phyloP scores from a whole-genome alignment of 2,797 vertebrate genomes.

The Gallinago stenura region DNA sequence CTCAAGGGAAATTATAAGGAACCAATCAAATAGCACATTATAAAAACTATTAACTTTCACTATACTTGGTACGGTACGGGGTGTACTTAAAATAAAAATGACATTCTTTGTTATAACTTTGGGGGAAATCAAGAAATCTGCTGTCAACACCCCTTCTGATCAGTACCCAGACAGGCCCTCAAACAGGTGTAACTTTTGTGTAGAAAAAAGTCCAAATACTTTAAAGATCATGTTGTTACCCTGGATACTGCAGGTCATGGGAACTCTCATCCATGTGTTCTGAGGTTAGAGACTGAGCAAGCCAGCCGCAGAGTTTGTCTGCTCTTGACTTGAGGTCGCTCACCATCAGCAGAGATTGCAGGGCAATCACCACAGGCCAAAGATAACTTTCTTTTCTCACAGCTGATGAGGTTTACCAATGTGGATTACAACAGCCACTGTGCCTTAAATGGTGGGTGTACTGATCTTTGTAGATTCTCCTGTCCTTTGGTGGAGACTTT shows the following conservation, averaged over 20 bases:
- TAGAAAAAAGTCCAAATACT: not conserved
- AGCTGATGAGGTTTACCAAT: not conserved
- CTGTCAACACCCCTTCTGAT: not conserved
- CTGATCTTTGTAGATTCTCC: not conserved
- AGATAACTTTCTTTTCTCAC: not conserved
- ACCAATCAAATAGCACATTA: not conserved
- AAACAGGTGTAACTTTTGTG: not conserved
- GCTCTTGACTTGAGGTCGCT: not conserved
- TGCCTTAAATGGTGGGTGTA: not conserved
- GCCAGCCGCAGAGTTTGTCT: not conserved
- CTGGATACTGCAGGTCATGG: not conserved
- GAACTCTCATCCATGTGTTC: not conserved
- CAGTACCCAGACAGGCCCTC: not conserved
- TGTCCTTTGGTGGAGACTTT: not conserved
- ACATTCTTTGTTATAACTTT: slow-evolving; percentile 2
- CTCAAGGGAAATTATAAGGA: slow-evolving; percentile 7
- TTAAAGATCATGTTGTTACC: not conserved
- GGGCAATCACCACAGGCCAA: not conserved
- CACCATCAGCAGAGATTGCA: not conserved
- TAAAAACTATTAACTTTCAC: slow-evolving; percentile 23
- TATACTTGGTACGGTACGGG: not conserved
- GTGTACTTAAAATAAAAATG: slow-evolving; percentile 7
- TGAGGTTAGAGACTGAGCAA: not conserved
- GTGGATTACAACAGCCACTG: not conserved
- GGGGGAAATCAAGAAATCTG: not conserved